A percentile compares a stretch with the other conserved stretches of the same genome.
These are phyloP conservation scores for Crossaster papposus DNA, from an alignment of 53 echinoderm and acorn worm genomes.

Conservation along the genomic window DNA sequence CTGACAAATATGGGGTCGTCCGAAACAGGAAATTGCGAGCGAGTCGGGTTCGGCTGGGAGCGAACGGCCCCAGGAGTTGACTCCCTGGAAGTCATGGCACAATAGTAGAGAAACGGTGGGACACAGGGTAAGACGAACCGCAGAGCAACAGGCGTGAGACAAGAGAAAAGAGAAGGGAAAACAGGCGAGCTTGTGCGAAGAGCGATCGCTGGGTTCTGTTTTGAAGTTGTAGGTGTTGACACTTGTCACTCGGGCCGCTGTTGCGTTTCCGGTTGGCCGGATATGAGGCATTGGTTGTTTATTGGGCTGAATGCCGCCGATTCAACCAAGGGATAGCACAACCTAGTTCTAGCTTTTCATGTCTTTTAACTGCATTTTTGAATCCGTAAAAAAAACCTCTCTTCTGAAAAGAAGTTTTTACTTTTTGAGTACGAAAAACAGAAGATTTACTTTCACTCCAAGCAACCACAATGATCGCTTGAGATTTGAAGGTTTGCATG, in stretches of 20 bases:
- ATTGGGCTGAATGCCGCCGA: neutral
- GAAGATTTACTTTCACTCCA: neutral
- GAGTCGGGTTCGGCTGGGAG: slow-evolving; percentile 53
- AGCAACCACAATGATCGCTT: neutral
- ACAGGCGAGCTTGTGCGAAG: slow-evolving; percentile 34
- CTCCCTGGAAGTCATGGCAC: slow-evolving; percentile 52
- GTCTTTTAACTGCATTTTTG: neutral
- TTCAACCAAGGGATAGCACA: slow-evolving; percentile 21
- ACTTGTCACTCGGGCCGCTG: slow-evolving; percentile 43
- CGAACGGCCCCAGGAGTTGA: slow-evolving; percentile 47
- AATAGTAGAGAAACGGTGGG: neutral
- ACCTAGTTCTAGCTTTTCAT: slow-evolving; percentile 1
- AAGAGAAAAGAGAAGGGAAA: neutral
- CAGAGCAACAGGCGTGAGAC: neutral
- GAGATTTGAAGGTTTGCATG: no score
- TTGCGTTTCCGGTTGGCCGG: slow-evolving; percentile 15
- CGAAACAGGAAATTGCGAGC: slow-evolving; percentile 68
- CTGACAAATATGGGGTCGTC: slow-evolving; percentile 66
- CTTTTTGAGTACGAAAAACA: neutral
- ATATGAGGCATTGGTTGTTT: slow-evolving; percentile 18
- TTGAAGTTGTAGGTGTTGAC: slow-evolving; percentile 43
- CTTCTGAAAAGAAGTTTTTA: neutral
- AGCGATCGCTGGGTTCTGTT: slow-evolving; percentile 10
- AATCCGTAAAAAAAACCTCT: neutral
- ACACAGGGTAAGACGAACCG: neutral